Percentiles rank a stretch among this genome's conserved stretches.
Evolutionary conservation across 2,797 vertebrate genomes (phyloP).

Genomic region (Hoplostethus atlanticus): DNA sequence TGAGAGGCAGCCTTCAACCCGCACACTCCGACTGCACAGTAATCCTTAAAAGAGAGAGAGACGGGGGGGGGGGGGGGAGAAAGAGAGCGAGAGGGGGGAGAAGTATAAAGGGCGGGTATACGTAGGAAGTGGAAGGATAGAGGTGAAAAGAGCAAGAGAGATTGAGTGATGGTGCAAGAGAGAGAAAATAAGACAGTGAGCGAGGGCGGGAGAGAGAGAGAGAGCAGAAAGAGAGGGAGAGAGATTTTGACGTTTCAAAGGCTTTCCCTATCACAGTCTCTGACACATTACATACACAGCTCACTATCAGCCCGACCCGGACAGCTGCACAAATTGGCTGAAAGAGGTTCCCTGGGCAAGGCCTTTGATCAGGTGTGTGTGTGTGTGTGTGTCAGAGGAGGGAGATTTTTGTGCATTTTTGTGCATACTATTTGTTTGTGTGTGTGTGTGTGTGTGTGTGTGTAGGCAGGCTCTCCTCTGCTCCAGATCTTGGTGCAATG

Average conservation of each 20-base stretch:
- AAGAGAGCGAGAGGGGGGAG: conserved; percentile 11
- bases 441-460: conserved; percentile 28
- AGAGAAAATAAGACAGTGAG: conserved; percentile 52
- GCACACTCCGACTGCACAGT: conserved; percentile 61
- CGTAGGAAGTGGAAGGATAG: conserved; percentile 50
- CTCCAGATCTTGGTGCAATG: conserved; percentile 35
- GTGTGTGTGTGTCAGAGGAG: conserved; percentile 43
- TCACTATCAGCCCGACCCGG: conserved; percentile 77
- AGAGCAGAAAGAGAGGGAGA: conserved; percentile 18
- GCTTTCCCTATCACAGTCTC: conserved; percentile 81
- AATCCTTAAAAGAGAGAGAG: conserved; percentile 67
- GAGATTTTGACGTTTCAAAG: conserved; percentile 83
- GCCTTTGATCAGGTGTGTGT: conserved; percentile 76
- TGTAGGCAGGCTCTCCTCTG: conserved; percentile 37
- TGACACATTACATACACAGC: conserved; percentile 82
- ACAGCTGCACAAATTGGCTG: conserved; percentile 86
- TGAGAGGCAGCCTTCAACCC: conserved; percentile 78
- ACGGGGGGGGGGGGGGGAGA: conserved; percentile 20
- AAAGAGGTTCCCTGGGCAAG: conserved; percentile 80
- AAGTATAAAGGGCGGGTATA: conserved; percentile 25
- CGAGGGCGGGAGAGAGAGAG: conserved; percentile 9
- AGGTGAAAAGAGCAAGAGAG: conserved; percentile 62
- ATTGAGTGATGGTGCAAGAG: conserved; percentile 49
- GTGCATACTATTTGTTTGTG: conserved; percentile 29
- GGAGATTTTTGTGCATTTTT: conserved; percentile 39